phyloP scores from a whole-genome alignment of 2,888 invertebrate genomes.

The Patella caerulea region DNA sequence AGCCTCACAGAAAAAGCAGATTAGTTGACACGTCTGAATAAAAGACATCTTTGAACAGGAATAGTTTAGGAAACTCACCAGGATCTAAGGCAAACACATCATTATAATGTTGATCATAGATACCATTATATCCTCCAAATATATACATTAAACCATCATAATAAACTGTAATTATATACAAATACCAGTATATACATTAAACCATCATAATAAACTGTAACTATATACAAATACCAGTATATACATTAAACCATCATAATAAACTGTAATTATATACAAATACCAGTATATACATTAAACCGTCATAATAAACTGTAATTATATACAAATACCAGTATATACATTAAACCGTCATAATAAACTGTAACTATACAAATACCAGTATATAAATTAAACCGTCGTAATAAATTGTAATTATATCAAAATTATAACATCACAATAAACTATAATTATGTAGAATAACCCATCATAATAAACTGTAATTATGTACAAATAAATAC shows the following conservation, averaged over 20 bases:
- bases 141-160: slow-evolving; percentile 85
- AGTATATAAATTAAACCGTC: neutral
- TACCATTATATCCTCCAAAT: slow-evolving; percentile 91
- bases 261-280: slow-evolving; percentile 75
- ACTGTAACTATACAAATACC: slow-evolving; percentile 76
- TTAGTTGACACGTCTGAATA: no score
- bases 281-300: slow-evolving; percentile 14
- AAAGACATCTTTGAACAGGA: no score
- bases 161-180: slow-evolving; percentile 78
- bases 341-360: neutral
- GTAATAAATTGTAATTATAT: neutral
- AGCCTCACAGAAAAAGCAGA: no score
- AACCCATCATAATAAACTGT: neutral
- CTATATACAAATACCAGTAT: slow-evolving; percentile 22
- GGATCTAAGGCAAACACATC: slow-evolving; percentile 83
- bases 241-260: neutral
- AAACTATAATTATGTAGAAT: neutral
- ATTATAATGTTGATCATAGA: slow-evolving; percentile 83
- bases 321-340: slow-evolving; percentile 17
- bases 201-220: slow-evolving; percentile 74
- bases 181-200: slow-evolving; percentile 18
- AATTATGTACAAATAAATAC: neutral
- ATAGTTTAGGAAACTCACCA: slow-evolving; percentile 49
- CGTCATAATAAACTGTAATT: slow-evolving; percentile 75
- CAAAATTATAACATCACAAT: neutral